Base-by-base conservation (phyloP, 2,797 vertebrate genomes). In the Myoxocephalus aenaeus region DNA sequence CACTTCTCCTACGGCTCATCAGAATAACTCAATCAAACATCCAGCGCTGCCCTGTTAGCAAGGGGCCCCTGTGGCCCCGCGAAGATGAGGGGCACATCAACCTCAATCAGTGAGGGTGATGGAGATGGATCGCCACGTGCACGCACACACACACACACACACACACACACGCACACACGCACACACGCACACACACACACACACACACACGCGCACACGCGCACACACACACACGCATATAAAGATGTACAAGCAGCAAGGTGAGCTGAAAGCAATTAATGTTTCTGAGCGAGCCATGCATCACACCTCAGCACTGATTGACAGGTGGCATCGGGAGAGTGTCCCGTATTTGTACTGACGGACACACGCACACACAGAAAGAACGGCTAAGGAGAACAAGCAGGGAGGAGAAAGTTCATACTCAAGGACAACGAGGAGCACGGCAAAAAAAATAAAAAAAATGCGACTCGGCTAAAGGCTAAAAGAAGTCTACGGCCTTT, bases 21-120 rank as follows among this genome's bases (percentile, higher is more conserved):
- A 89, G 84, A 80, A 91, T 89, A 89, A 89, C 90, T 94, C 92
- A 91, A 93, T 94, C 93, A 91, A 92, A 92, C 79, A 85, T 70
- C 82, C 79, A 81, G 68, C 54, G 9, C 73, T 83, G 82, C 87
- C 81, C 87, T 73, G 87, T 90, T 87, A 90, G 89, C 80, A 44
- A 72, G 75, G 84, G 81, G 75, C 62, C 81, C 83, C 77, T 13
- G 82, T 72, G 83, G 25, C 51, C 72, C 86, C 82, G 69, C 67
- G 2, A 82, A 76, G 84, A 85, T 90, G 90, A 75, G 87, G 90
- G 90, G 87, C 84, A 64, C 83, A 87, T 93, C 89, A 90, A 88
- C 90, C 88, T 93, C 89, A 92, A 94, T 94, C 92, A 93, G 88
- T 7, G 65, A 0, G 36, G 80, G 80, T 90, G 90, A 94, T 92